Evolutionary conservation across 2,113 vertebrate genomes (phyloP), one percentile per base, ranked within the genome.

Genomic region (Astatoreochromis straeleni): DNA sequence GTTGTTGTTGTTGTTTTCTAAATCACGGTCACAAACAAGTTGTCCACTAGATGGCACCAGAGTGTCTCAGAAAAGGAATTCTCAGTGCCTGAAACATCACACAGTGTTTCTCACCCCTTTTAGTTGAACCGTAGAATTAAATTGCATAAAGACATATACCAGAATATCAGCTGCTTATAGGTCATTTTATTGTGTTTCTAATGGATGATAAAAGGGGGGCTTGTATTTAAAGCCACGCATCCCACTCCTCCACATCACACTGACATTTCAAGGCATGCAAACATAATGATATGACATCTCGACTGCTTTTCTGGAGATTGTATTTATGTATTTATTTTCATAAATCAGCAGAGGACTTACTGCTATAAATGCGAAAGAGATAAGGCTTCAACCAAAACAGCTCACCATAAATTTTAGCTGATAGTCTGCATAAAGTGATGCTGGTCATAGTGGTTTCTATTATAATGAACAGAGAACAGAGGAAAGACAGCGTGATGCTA

Each of bases 41-140:
- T 12, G 26, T 4, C 92, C 94, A 93, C 88, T 89, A 95, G 95
- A 90, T 91, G 95, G 93, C 92, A 54, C 31, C 82, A 86, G 8
- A 82, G 5, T 7, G 24, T 86, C 53, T 83, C 8, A 24, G 24
- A 75, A 60, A 10, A 68, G 2, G 2, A 5, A 7, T 7, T n/a
- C 7, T 24, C 45, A 31, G 7, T 6, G 5, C 70, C 7, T 53
- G 9, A 6, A 45, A 65, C 57, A 26, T 63, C 9, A 29, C 5
- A 17, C 24, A 35, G 40, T 42, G 10, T 35, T 80, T 83, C 65
- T 40, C 21, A 45, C 29, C 4, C 19, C 33, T 89, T 49, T 81
- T 82, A 16, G 53, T 79, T 86, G 31, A 81, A 51, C 16, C 55
- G 13, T 51, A 33, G 83, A 84, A 85, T 80, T 38, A 81, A 84